Conservation (phyloP, 1,140 invertebrate species). For the Achatina immaculata region DNA sequence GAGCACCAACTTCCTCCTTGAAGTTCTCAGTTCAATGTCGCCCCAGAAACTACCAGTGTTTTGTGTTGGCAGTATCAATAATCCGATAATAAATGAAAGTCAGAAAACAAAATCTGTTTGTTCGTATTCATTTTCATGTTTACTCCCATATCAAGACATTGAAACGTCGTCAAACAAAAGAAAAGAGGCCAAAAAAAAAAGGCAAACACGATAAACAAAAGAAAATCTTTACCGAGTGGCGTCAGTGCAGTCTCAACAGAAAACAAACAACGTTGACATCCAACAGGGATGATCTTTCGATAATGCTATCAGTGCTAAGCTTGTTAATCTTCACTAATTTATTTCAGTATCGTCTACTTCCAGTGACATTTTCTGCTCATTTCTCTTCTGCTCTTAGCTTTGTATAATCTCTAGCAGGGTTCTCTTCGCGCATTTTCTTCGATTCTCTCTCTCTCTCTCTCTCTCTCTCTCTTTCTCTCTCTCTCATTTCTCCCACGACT, state of each 20-base stretch:
- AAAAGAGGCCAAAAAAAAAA: too few species aligned
- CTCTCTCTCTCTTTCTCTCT: background rate
- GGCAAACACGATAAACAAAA: too few species aligned
- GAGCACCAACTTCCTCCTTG: too few species aligned
- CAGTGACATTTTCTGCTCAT: background rate
- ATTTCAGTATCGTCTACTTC: background rate
- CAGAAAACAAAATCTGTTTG: background rate
- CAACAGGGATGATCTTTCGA: background rate
- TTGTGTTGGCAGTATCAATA: background rate
- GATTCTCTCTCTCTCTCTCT: background rate
- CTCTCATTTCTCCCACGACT: too few species aligned
- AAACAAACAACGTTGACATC: background rate
- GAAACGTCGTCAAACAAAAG: background rate
- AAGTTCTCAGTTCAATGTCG: too few species aligned
- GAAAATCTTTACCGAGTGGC: too few species aligned
- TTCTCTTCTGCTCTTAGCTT: too few species aligned
- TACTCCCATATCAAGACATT: background rate
- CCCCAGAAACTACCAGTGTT: too few species aligned
- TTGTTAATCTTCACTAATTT: slow-evolving; percentile 15
- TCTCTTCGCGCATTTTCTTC: background rate
- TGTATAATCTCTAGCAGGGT: background rate
- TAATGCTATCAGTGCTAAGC: background rate
- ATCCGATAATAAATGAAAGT: background rate
- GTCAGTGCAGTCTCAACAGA: too few species aligned
- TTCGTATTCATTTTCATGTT: background rate